These are phyloP conservation scores for Cyprinodon tularosa DNA, from an alignment of 2,113 vertebrate species.

Conservation along the genomic window DNA sequence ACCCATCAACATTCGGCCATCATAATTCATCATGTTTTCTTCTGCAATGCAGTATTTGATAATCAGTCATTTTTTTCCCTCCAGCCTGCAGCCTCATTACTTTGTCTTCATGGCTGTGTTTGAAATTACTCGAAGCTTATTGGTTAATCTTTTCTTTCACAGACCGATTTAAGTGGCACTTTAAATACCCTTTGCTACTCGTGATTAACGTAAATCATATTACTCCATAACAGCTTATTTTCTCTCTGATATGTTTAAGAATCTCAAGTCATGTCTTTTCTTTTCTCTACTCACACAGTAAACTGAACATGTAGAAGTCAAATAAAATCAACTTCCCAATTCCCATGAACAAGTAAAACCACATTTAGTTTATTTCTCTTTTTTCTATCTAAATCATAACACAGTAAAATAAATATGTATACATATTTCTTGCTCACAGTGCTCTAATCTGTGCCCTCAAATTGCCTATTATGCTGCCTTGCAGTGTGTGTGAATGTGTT, in stretches of 20 bases:
- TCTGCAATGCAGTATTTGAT: neutral
- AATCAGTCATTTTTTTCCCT: neutral
- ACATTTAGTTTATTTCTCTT: neutral
- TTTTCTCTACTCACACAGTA: neutral
- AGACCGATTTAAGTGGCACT: neutral
- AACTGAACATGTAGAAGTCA: neutral
- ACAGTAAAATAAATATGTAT: neutral
- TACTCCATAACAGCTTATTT: neutral
- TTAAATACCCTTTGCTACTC: neutral
- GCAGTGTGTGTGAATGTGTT: neutral
- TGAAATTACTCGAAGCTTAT: neutral
- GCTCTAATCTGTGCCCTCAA: slow-evolving; percentile 9
- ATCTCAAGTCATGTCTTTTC: neutral
- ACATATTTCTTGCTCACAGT: neutral
- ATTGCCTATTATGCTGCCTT: neutral
- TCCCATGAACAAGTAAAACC: neutral
- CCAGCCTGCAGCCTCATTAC: neutral
- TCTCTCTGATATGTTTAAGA: neutral
- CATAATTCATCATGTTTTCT: neutral
- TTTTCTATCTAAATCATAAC: slow-evolving; percentile 1
- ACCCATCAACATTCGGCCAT: neutral
- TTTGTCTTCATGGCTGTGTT: neutral
- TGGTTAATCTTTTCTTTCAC: neutral
- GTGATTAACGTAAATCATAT: neutral
- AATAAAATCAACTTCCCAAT: neutral